A percentile compares a stretch with the other conserved stretches of the same genome.
Conservation (phyloP, 1,140 invertebrate species). For the Contarinia nasturtii region DNA sequence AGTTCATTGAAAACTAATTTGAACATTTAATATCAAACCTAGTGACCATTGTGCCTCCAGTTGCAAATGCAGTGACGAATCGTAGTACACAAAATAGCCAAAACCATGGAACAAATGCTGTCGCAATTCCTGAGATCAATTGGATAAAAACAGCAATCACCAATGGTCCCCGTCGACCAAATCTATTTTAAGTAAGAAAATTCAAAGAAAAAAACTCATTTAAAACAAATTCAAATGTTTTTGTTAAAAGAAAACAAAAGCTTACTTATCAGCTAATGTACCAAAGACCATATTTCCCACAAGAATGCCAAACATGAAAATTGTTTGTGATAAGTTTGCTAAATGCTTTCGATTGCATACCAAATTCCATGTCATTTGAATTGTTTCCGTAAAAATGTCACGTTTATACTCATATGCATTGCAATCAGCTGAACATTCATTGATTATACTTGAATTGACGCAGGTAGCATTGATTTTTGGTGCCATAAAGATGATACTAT, state of each 20-base stretch:
- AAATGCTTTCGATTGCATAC: constrained; percentile 41
- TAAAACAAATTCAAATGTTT: constrained; percentile 2
- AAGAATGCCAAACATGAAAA: constrained; percentile 53
- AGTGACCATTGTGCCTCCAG: constrained; percentile 56
- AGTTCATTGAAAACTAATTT: background rate
- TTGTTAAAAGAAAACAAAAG: background rate
- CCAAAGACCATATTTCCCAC: constrained; percentile 50
- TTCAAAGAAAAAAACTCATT: background rate
- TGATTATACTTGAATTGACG: constrained; percentile 19
- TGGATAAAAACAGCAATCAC: constrained; percentile 44
- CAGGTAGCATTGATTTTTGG: constrained; percentile 31
- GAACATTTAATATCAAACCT: too few relatives aligned
- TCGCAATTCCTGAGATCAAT: constrained; percentile 35
- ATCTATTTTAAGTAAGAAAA: constrained; percentile 33
- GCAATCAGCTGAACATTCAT: constrained; percentile 29
- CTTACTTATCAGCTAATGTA: constrained; percentile 50
- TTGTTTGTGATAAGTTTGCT: constrained; percentile 47
- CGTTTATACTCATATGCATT: constrained; percentile 34
- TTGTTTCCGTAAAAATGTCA: constrained; percentile 44
- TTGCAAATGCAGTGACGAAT: constrained; percentile 47
- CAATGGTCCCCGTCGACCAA: constrained; percentile 43
- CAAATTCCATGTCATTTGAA: constrained; percentile 54
- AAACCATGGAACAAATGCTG: constrained; percentile 44
- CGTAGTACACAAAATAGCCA: constrained; percentile 45
- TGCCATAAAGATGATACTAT: constrained; percentile 43